A percentile compares a stretch with the other conserved stretches of the same genome.
Evolutionary conservation across 2,888 invertebrate genomes (phyloP).

Genomic region (Junonia oenone): DNA sequence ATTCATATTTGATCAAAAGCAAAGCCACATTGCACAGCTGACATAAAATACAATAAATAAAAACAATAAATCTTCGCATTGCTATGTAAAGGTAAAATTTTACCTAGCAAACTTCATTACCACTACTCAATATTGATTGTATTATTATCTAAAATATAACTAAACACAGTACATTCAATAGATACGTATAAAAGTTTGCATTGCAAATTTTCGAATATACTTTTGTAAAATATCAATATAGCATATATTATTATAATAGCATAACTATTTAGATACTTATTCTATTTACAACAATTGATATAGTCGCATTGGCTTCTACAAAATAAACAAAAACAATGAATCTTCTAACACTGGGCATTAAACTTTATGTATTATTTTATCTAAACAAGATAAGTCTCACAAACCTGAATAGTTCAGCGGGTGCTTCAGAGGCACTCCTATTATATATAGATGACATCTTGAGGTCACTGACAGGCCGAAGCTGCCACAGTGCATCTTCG

Average conservation of each 20-base stretch:
- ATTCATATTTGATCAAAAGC: not conserved
- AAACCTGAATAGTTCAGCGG: slow-evolving; percentile 88
- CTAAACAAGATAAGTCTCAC: slow-evolving; percentile 37
- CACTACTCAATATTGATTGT: not conserved
- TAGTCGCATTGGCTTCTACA: not conserved
- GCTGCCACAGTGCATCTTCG: slow-evolving; percentile 84
- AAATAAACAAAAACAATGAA: not conserved
- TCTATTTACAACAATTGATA: not conserved
- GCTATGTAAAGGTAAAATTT: not conserved
- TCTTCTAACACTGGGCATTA: not conserved
- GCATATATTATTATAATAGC: not conserved
- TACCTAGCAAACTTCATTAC: not conserved
- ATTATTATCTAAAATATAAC: not conserved
- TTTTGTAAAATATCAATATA: too few relatives aligned
- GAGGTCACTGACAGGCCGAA: slow-evolving; percentile 90
- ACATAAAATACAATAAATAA: not conserved
- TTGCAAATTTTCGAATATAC: not conserved
- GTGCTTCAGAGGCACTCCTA: slow-evolving; percentile 88
- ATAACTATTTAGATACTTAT: not conserved
- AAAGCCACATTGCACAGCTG: not conserved
- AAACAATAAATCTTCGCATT: not conserved
- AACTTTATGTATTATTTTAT: not conserved
- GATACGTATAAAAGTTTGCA: not conserved
- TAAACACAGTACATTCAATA: not conserved
- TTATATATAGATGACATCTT: slow-evolving; percentile 95